Evolutionary conservation across 1,140 invertebrate genomes (phyloP).

Genomic region (Latrodectus geometricus): DNA sequence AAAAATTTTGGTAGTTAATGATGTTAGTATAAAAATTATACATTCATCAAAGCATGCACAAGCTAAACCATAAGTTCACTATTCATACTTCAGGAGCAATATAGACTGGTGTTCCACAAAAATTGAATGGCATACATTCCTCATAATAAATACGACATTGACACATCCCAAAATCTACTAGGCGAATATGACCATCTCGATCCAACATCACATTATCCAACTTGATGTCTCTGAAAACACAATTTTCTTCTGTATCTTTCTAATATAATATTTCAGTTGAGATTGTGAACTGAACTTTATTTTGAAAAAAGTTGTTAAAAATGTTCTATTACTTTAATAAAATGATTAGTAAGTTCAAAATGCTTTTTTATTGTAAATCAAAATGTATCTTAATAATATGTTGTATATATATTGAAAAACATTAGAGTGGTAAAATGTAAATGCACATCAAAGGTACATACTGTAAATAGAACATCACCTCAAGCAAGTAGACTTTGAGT

Average conservation of each 20-base stretch:
- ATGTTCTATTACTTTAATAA: neutral
- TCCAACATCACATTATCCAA: constrained; percentile 98
- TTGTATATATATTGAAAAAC: too few relatives aligned
- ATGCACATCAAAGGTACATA: too few relatives aligned
- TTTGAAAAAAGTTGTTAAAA: neutral
- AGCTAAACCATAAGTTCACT: neutral
- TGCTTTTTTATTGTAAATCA: neutral
- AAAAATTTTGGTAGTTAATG: too few relatives aligned
- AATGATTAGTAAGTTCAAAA: neutral
- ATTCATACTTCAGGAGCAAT: constrained; percentile 64
- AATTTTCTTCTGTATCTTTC: constrained; percentile 10
- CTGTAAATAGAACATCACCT: too few relatives aligned
- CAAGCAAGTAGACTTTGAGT: too few relatives aligned
- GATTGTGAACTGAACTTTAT: neutral
- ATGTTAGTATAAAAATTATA: too few relatives aligned
- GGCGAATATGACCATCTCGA: constrained; percentile 95
- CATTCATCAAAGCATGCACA: too few relatives aligned
- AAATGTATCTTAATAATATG: too few relatives aligned
- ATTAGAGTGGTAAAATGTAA: too few relatives aligned
- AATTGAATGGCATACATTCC: constrained; percentile 86
- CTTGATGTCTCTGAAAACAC: constrained; percentile 85
- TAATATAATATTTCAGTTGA: constrained; percentile 2
- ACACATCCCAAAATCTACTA: constrained; percentile 99
- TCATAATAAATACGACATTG: constrained; percentile 97
- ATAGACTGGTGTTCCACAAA: constrained; percentile 96